These are phyloP conservation scores for Andrena bucephala DNA, from an alignment of 2,888 invertebrate species.

Conservation along the genomic window DNA sequence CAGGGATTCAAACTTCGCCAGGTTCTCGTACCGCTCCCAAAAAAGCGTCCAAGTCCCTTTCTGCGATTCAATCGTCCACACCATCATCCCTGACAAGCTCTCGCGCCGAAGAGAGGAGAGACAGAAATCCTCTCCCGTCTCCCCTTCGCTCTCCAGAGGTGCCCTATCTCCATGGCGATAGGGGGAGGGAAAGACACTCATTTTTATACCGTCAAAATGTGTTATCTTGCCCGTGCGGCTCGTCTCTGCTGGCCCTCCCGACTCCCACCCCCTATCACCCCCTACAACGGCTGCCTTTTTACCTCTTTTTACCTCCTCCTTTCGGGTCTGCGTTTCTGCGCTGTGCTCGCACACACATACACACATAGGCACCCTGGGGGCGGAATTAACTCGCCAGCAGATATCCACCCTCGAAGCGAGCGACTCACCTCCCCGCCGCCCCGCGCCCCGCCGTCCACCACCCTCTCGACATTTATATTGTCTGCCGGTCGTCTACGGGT, in stretches of 20 bases:
- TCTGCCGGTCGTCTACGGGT: constrained; percentile 74
- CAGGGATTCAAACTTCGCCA: no score
- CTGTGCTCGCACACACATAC: constrained; percentile 15
- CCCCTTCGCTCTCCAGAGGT: constrained; percentile 71
- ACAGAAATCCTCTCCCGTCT: constrained; percentile 41
- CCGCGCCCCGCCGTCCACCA: constrained; percentile 49
- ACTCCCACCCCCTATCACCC: constrained; percentile 58
- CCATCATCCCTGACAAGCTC: constrained; percentile 35
- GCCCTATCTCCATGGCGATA: constrained; percentile 82
- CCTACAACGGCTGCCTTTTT: constrained; percentile 42
- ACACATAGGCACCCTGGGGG: constrained; percentile 71
- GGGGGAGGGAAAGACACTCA: constrained; percentile 84
- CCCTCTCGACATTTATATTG: constrained; percentile 78
- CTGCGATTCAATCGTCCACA: constrained; percentile 43
- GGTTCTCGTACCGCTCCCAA: constrained; percentile 53
- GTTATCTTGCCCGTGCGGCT: constrained; percentile 83
- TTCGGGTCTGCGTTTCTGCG: constrained; percentile 53
- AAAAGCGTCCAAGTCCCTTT: constrained; percentile 51
- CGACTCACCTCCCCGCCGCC: constrained; percentile 59
- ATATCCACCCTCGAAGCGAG: constrained; percentile 78
- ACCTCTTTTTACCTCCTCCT: constrained; percentile 52
- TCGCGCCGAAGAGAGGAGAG: constrained; percentile 31
- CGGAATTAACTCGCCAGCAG: constrained; percentile 84
- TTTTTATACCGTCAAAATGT: constrained; percentile 85
- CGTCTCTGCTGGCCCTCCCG: constrained; percentile 68